Evolutionary conservation across 2,888 invertebrate species (phyloP), one percentile per base, ranked within the genome.

Genomic region (Unio pictorum): DNA sequence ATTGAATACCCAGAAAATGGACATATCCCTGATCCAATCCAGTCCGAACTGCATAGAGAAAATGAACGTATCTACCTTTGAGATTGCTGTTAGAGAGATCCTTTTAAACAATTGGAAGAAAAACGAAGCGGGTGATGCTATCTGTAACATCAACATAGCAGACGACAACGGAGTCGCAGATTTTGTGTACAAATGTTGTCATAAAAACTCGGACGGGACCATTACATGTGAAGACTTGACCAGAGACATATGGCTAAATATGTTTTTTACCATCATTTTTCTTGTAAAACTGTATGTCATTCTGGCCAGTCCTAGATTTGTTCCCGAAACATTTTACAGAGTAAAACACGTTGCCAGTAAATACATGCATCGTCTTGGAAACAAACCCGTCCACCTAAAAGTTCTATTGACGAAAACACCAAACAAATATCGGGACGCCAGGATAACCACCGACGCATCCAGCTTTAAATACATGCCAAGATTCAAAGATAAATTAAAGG

Each of bases 231-330:
- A 57, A 20, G 76, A 71, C 64, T 62, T 81, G 18, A 61, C 73
- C 17, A 67, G 72, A n/a, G 82, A 81, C 30, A 61, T 75, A 1
- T 82, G 83, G 83, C 72, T 86, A 18, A 66, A 68, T 18, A 55
- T 84, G 23, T 67, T 86, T n/a, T 72, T 85, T 57, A 61, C 67
- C 23, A 68, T 83, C 45, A 77, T 86, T 45, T 66, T 75, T 26
- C 55, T 81, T 4, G 67, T 87, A n/a, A 85, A 86, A 69, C 59
- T 84, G 11, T n/a, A 79, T 6, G 78, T 85, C 8, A 67, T 88
- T 20, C 72, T 87, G 56, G 84, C 81, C 66, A 81, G 83, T 68
- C 88, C 87, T 0, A 66, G 81, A 60, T 74, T 83, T 30, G 67
- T 87, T 0, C 85, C 86, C 17, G 75, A 80, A 30, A 68, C 76